phyloP scores from a whole-genome alignment of 92 coral and sea anemone species.

The Metridium senile region DNA sequence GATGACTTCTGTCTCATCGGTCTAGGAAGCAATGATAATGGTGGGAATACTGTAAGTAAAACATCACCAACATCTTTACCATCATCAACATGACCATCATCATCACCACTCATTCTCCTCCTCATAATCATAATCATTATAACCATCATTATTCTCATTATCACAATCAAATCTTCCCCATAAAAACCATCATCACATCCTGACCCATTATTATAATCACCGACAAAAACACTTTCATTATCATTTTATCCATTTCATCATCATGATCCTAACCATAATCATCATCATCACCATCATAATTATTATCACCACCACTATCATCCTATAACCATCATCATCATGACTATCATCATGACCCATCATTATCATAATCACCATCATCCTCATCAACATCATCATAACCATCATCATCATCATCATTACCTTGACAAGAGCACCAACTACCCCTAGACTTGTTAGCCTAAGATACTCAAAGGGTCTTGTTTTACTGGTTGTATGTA shows the following conservation, averaged over 20 bases:
- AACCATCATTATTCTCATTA: neutral
- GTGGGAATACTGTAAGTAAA: neutral
- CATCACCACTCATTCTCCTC: neutral
- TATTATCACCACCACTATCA: neutral
- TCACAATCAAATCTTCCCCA: slow-evolving; percentile 27
- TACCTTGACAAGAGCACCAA: slow-evolving; percentile 98
- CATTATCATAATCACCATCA: neutral
- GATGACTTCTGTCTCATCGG: slow-evolving; percentile 98
- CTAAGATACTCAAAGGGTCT: slow-evolving; percentile 98
- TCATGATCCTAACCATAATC: neutral
- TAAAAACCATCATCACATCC: neutral
- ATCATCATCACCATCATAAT: no score
- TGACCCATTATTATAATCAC: slow-evolving; percentile 25
- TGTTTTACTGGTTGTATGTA: slow-evolving; percentile 97
- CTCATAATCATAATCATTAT: neutral
- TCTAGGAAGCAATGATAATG: slow-evolving; percentile 50
- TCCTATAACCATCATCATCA: no score
- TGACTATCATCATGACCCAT: no score
- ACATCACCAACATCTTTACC: neutral
- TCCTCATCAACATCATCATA: neutral
- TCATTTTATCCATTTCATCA: no score
- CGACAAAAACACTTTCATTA: slow-evolving; percentile 95
- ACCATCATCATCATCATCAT: neutral
- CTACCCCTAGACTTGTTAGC: slow-evolving; percentile 96
- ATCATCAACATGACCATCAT: no score